These are phyloP conservation scores for Lepas anatifera DNA, from an alignment of 2,888 invertebrate genomes.

Conservation along the genomic window DNA sequence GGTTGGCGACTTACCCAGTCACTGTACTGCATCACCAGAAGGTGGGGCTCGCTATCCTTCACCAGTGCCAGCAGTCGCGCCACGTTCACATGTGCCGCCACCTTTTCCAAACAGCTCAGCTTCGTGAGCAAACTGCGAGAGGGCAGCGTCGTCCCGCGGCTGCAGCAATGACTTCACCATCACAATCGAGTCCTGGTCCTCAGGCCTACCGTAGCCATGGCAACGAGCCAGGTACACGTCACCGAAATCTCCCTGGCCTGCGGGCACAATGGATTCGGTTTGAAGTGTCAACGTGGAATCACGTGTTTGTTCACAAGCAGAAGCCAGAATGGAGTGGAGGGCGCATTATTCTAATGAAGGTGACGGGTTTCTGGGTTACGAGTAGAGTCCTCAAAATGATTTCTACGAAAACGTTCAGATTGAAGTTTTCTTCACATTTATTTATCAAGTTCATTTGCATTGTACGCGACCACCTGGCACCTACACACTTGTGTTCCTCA, in stretches of 20 bases:
- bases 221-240: slow-evolving; percentile 69
- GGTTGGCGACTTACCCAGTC: slow-evolving; percentile 72
- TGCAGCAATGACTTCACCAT: slow-evolving; percentile 49
- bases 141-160: slow-evolving; percentile 44
- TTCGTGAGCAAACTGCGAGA: slow-evolving; percentile 77
- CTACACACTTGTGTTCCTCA: too few species aligned
- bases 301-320: too few species aligned
- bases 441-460: too few species aligned
- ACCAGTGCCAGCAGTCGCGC: slow-evolving; percentile 67
- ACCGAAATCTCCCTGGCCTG: too few species aligned
- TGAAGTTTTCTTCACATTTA: too few species aligned
- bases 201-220: slow-evolving; percentile 23
- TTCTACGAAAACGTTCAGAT: too few species aligned
- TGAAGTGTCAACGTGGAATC: too few species aligned
- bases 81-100: slow-evolving; percentile 65
- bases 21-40: slow-evolving; percentile 77
- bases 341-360: too few species aligned
- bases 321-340: too few species aligned
- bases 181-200: slow-evolving; percentile 37
- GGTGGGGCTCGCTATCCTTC: slow-evolving; percentile 59
- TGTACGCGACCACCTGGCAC: too few species aligned
- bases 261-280: neutral
- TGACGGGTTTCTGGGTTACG: too few species aligned
- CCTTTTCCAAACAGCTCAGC: slow-evolving; percentile 68
- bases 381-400: too few species aligned